Base-by-base conservation (phyloP, 2,888 invertebrate species). In the Teleiodes luculella region DNA sequence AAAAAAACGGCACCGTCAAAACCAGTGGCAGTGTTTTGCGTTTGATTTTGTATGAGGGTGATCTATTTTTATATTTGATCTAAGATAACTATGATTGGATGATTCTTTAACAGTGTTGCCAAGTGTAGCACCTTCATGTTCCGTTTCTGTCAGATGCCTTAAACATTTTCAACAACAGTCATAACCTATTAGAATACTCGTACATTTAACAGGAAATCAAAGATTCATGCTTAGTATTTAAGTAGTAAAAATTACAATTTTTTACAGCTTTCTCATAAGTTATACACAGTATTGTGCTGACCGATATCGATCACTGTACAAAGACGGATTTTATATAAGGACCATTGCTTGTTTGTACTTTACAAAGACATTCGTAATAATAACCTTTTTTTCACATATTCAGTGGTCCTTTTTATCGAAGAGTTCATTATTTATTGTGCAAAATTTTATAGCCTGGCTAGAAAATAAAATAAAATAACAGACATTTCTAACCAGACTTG, bases 241-340 rank as follows among this genome's bases (percentile, higher is more conserved):
- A 14, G 31, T 30, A 3, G 16, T 31, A 13, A 36, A 50, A 30
- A 39, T 35, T 24, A 55, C 50, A 57, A 55, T 41, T 18, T 14
- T 14, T 13, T 43, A 31, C 8, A 30, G 31, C 53, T 48, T 47
- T 49, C 49, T 53, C 45, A 53, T 57, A 58, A 52, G 39, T 49
- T 20, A 35, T 30, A 47, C 35, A 37, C 48, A 30, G 18, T 51
- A 41, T 16, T 37, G 55, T 39, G 47, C 53, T 20, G 52, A 33
- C 52, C 52, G 45, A 41, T 3, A 14, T 13, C 33, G 33, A 24
- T 36, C 18, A 10, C 13, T 10, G 50, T 58, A 62, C 67, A 63
- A 57, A 64, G 67, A 71, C 71, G 64, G 68, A 68, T 55, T 63
- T 62, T 57, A 35, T 20, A 20, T 5, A 20, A n/a, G 35, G 48